These are phyloP conservation scores for Dreissena polymorpha DNA, from an alignment of 1,140 invertebrate genomes.

Conservation along the genomic window DNA sequence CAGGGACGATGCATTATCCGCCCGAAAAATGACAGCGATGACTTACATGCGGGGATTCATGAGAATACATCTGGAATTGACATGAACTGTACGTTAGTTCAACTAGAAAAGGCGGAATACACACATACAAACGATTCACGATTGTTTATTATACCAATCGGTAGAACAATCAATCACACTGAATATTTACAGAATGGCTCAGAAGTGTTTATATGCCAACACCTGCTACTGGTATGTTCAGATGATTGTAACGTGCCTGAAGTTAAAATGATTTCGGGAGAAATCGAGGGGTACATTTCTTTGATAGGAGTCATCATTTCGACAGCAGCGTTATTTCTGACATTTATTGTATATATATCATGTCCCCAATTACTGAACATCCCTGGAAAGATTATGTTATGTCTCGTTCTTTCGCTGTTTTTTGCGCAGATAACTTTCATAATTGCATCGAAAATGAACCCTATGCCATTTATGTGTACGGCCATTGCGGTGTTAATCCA, in stretches of 20 bases:
- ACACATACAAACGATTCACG: conserved; percentile 7
- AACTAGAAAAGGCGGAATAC: neutral
- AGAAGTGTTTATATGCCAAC: conserved; percentile 13
- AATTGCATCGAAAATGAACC: conserved; percentile 63
- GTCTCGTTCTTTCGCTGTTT: conserved; percentile 78
- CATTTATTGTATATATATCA: conserved; percentile 75
- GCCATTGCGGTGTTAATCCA: conserved; percentile 79
- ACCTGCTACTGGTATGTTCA: neutral
- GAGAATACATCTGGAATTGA: neutral
- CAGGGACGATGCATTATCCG: conserved; percentile 21
- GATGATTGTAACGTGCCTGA: conserved; percentile 13
- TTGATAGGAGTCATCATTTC: conserved; percentile 59
- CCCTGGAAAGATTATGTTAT: conserved; percentile 81
- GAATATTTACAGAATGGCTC: neutral
- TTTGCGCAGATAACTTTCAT: conserved; percentile 80
- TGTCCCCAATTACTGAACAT: conserved; percentile 79
- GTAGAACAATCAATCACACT: neutral
- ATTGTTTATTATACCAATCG: neutral
- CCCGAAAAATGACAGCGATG: too few relatives aligned
- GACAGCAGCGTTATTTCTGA: conserved; percentile 56
- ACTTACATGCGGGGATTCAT: neutral
- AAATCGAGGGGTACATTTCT: conserved; percentile 54
- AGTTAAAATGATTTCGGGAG: conserved; percentile 20
- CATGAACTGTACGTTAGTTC: neutral
- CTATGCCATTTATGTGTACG: conserved; percentile 44